These are phyloP conservation scores for Osedax fenrisi DNA, from an alignment of 2,888 invertebrate species.

Conservation along the genomic window DNA sequence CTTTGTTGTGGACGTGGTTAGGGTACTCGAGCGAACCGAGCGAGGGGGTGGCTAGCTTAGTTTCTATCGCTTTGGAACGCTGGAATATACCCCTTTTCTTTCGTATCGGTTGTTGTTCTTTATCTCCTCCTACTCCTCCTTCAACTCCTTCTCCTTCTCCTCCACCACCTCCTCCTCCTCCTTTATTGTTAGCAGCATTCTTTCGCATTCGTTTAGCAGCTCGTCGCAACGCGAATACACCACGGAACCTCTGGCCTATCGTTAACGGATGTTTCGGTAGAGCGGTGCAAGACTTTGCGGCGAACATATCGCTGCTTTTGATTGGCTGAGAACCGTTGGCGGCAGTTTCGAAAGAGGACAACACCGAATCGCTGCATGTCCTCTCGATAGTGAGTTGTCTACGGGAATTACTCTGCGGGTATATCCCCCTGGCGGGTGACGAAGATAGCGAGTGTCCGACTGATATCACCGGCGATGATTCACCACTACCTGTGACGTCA, in stretches of 20 bases:
- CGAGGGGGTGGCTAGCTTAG: not conserved
- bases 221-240: not conserved
- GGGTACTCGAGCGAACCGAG: not conserved
- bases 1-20: not conserved
- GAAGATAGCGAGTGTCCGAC: no score
- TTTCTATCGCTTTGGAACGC: not conserved
- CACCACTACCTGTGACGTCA: no score
- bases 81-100: not conserved
- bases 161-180: not conserved
- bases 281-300: not conserved
- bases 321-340: constrained; percentile 95
- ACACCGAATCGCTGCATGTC: no score
- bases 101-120: not conserved
- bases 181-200: no score
- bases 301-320: constrained; percentile 66
- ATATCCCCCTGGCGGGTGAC: no score
- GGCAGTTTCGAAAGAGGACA: constrained; percentile 89
- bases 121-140: not conserved
- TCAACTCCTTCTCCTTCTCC: not conserved
- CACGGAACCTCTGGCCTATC: not conserved
- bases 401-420: no score
- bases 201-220: not conserved
- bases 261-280: not conserved
- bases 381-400: no score
- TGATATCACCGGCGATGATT: no score